phyloP scores from a whole-genome alignment of 2,888 invertebrate genomes.

The Parasteatoda lunata region DNA sequence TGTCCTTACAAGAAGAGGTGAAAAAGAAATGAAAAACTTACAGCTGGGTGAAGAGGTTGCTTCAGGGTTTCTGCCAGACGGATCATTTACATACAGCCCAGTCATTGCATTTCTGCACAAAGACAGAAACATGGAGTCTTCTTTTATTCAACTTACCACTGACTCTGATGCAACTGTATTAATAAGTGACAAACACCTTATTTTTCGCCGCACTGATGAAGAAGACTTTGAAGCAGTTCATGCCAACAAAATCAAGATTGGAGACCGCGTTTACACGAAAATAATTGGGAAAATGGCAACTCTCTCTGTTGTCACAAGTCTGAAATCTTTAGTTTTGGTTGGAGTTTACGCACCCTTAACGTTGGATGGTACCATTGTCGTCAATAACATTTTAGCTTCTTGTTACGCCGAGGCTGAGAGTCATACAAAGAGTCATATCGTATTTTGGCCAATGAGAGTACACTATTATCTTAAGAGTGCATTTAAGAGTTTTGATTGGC shows the following conservation, averaged over 20 bases:
- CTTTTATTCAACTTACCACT: not conserved
- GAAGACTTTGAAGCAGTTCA: not conserved
- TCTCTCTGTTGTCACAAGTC: slow-evolving; percentile 4
- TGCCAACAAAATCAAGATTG: slow-evolving; percentile 76
- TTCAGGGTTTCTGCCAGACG: slow-evolving; percentile 80
- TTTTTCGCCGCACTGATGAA: not conserved
- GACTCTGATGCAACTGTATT: not conserved
- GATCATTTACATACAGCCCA: slow-evolving; percentile 85
- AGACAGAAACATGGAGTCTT: slow-evolving; percentile 75
- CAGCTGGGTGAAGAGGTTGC: slow-evolving; percentile 86
- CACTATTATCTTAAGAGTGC: not conserved
- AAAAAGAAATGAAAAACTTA: slow-evolving; percentile 79
- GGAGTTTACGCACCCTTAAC: slow-evolving; percentile 95
- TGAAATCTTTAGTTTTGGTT: slow-evolving; percentile 71
- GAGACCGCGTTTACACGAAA: slow-evolving; percentile 36
- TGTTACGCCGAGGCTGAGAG: slow-evolving; percentile 93
- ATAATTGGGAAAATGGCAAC: not conserved
- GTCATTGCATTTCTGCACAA: slow-evolving; percentile 92
- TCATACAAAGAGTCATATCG: slow-evolving; percentile 88
- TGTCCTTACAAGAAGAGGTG: slow-evolving; percentile 82
- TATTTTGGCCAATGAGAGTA: slow-evolving; percentile 86
- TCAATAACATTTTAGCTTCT: slow-evolving; percentile 92
- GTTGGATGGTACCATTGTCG: slow-evolving; percentile 87
- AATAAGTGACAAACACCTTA: not conserved
- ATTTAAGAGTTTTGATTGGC: not conserved